phyloP scores from a whole-genome alignment of 1,140 invertebrate genomes.

The Rhynchophorus ferrugineus region DNA sequence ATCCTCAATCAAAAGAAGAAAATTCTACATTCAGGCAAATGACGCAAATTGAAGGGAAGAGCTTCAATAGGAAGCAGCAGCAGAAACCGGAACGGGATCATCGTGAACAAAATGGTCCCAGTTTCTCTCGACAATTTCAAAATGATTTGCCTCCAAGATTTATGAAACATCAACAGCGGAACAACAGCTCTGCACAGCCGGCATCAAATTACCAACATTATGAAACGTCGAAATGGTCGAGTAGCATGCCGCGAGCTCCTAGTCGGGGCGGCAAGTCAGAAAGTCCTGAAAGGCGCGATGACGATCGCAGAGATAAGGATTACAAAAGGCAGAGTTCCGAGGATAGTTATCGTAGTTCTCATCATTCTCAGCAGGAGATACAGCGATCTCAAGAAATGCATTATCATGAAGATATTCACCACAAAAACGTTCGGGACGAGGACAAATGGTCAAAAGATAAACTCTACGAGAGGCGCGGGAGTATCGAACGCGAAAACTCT shows the following conservation, averaged over 20 bases:
- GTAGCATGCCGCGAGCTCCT: neutral
- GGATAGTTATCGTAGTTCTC: conserved; percentile 28
- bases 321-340: conserved; percentile 30
- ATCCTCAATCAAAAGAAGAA: conserved; percentile 12
- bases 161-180: conserved; percentile 53
- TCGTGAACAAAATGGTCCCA: conserved; percentile 37
- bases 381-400: conserved; percentile 21
- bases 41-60: conserved; percentile 41
- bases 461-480: conserved; percentile 25
- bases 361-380: conserved; percentile 8
- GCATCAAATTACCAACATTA: conserved; percentile 14
- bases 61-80: conserved; percentile 37
- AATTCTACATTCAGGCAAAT: conserved; percentile 38
- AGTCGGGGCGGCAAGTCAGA: conserved; percentile 22
- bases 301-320: conserved; percentile 27
- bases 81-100: conserved; percentile 42
- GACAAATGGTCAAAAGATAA: conserved; percentile 29
- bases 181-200: conserved; percentile 23
- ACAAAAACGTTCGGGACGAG: conserved; percentile 17
- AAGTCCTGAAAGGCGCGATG: conserved; percentile 24
- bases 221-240: conserved; percentile 8
- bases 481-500: conserved; percentile 21
- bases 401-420: conserved; percentile 16
- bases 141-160: conserved; percentile 79
- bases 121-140: conserved; percentile 66